These are phyloP conservation scores for Buathra laborator DNA, from an alignment of 2,888 invertebrate genomes.

Conservation along the genomic window DNA sequence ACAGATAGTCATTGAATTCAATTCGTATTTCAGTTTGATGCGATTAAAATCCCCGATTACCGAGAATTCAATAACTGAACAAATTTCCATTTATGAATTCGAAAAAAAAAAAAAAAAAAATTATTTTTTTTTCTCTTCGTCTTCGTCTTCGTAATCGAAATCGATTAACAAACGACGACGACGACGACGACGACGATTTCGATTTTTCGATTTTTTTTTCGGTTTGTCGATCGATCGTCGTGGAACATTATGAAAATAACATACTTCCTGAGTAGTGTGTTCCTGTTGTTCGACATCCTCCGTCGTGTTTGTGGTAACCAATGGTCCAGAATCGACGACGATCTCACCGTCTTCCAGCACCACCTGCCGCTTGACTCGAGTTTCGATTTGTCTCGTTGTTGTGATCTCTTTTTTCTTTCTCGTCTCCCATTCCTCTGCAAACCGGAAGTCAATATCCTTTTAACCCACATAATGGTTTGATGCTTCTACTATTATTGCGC, in stretches of 20 bases:
- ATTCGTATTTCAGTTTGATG: too few relatives aligned
- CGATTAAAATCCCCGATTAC: too few relatives aligned
- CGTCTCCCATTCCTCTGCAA: constrained; percentile 96
- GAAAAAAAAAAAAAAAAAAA: too few relatives aligned
- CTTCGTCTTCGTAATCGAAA: too few relatives aligned
- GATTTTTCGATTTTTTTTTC: too few relatives aligned
- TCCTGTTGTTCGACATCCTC: constrained; percentile 96
- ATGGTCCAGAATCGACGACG: constrained; percentile 95
- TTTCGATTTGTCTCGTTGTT: constrained; percentile 96
- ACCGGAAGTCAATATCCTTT: constrained; percentile 67
- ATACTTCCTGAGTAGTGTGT: constrained; percentile 93
- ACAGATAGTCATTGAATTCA: too few relatives aligned
- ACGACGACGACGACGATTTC: too few relatives aligned
- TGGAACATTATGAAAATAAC: constrained; percentile 2
- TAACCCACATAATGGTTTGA: constrained; percentile 59
- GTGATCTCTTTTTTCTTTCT: constrained; percentile 96
- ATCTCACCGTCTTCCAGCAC: constrained; percentile 96
- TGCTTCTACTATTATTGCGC: constrained; percentile 48
- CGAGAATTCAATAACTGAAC: too few relatives aligned
- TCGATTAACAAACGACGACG: too few relatives aligned
- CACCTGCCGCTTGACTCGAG: constrained; percentile 95
- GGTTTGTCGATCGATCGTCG: too few relatives aligned
- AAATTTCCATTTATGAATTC: too few relatives aligned
- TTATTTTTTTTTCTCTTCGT: too few relatives aligned
- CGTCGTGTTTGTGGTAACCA: constrained; percentile 95